These are phyloP conservation scores for Notarius quadriscutis DNA, from an alignment of 2,113 vertebrate genomes.

Conservation along the genomic window DNA sequence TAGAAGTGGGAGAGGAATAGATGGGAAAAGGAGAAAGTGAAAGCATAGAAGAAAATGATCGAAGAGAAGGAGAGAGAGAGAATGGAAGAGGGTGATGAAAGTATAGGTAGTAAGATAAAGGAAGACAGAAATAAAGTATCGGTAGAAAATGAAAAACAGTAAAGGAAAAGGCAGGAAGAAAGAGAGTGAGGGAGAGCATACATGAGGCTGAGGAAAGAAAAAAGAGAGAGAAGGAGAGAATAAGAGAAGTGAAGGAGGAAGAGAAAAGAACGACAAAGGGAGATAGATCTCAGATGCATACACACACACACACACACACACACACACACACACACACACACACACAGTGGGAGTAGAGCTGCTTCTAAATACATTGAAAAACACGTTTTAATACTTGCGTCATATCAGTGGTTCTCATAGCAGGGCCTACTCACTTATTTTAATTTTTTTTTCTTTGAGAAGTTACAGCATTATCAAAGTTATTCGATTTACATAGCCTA, in stretches of 20 bases:
- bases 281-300: too few species aligned
- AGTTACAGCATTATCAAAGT: background rate
- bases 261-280: background rate
- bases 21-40: background rate
- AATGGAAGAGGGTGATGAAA: background rate
- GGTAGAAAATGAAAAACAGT: background rate
- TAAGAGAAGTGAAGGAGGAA: background rate
- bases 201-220: background rate
- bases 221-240: background rate
- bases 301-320: too few species aligned
- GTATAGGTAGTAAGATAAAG: background rate
- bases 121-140: background rate
- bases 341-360: too few species aligned
- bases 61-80: background rate
- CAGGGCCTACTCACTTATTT: background rate
- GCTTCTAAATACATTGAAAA: too few species aligned
- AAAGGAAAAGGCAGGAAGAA: background rate
- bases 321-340: too few species aligned
- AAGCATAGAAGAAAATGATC: background rate
- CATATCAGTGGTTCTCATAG: too few species aligned
- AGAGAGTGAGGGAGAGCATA: background rate
- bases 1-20: background rate
- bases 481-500: background rate
- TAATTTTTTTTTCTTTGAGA: background rate
- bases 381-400: too few species aligned